These are phyloP conservation scores for Aromia moschata DNA, from an alignment of 2,888 invertebrate species.

Conservation along the genomic window DNA sequence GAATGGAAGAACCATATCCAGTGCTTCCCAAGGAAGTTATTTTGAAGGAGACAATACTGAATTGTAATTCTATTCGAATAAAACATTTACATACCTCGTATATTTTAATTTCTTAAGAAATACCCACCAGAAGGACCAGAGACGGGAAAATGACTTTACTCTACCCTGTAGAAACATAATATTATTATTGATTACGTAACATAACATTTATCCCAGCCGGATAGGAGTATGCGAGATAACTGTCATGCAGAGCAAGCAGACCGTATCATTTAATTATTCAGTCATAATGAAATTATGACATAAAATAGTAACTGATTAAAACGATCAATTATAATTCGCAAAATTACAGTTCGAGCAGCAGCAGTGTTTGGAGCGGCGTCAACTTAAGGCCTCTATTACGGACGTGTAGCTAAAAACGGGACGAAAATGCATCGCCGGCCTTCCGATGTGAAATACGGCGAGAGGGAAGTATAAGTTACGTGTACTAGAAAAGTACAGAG, in stretches of 20 bases:
- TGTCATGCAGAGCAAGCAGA: neutral
- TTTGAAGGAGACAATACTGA: too few species aligned
- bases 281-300: slow-evolving; percentile 10
- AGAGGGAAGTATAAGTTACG: too few species aligned
- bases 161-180: too few species aligned
- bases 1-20: too few species aligned
- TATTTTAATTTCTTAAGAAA: too few species aligned
- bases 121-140: too few species aligned
- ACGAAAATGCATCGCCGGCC: slow-evolving; percentile 16
- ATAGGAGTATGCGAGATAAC: neutral
- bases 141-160: too few species aligned
- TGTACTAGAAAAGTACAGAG: too few species aligned
- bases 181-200: neutral
- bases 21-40: too few species aligned
- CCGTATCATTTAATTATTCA: slow-evolving; percentile 7
- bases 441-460: neutral
- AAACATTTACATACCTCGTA: too few species aligned
- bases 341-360: slow-evolving; percentile 18
- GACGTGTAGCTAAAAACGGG: neutral
- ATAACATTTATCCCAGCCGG: neutral
- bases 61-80: too few species aligned
- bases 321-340: slow-evolving; percentile 27
- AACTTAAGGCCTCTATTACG: slow-evolving; percentile 5
- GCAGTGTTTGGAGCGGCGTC: slow-evolving; percentile 15
- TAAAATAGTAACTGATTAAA: slow-evolving; percentile 24